phyloP scores from a whole-genome alignment of 2,113 vertebrate species.

The Myotis lucifugus region DNA sequence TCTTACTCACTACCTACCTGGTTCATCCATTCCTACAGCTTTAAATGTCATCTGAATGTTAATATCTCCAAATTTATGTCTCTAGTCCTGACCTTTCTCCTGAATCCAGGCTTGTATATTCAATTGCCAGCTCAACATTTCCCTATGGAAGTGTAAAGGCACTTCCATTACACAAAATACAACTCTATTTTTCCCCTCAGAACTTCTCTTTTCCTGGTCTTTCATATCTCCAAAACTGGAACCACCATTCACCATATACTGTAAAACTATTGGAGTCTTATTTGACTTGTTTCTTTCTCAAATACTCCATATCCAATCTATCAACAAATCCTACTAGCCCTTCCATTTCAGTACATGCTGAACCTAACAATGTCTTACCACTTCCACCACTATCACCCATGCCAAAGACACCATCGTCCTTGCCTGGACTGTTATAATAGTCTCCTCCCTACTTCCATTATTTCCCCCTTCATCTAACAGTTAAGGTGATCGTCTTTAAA shows the following conservation, averaged over 20 bases:
- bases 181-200: not conserved
- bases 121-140: not conserved
- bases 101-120: not conserved
- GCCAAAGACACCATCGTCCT: not conserved
- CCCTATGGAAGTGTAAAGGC: not conserved
- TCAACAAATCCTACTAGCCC: not conserved
- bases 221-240: not conserved
- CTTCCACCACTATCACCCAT: not conserved
- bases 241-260: not conserved
- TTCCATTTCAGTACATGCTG: not conserved
- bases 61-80: not conserved
- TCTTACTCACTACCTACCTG: not conserved
- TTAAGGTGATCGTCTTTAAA: not conserved
- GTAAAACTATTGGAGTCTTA: not conserved
- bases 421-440: not conserved
- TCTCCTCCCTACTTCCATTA: not conserved
- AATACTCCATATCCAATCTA: not conserved
- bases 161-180: not conserved
- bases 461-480: not conserved
- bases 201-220: not conserved
- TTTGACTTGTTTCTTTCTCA: not conserved
- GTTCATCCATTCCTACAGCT: not conserved
- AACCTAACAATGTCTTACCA: not conserved
- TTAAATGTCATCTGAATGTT: not conserved
- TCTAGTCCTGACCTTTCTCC: not conserved